Evolutionary conservation across 2,797 vertebrate species (phyloP).

Genomic region (Tokudaia tokunoshimensis): DNA sequence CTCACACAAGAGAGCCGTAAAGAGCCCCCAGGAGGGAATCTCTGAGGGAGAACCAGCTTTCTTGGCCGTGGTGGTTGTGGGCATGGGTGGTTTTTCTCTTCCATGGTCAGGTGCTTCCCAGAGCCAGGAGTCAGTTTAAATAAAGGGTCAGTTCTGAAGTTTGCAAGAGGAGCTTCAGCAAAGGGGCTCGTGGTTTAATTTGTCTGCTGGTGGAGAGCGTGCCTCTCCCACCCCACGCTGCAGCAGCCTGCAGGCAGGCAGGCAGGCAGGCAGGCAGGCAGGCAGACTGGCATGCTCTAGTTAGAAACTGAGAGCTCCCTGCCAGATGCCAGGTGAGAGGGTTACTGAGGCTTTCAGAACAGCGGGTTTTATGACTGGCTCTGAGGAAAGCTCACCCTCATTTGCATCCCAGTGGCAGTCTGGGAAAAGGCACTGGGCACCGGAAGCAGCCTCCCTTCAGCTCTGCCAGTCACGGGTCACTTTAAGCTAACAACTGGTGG

Average conservation of each 20-base stretch:
- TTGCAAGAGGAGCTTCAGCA: background rate
- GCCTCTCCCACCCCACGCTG: constrained; percentile 10
- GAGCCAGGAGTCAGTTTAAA: constrained; percentile 61
- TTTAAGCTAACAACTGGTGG: constrained; percentile 79
- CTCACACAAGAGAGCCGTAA: background rate
- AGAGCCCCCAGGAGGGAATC: background rate
- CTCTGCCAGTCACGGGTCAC: constrained; percentile 69
- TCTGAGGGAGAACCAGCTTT: background rate
- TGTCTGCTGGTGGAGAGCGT: constrained; percentile 12
- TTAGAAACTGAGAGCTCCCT: constrained; percentile 22
- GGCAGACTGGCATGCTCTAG: constrained; percentile 33
- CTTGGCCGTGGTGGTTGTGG: rapidly evolving
- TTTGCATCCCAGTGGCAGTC: constrained; percentile 64
- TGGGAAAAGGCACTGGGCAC: background rate
- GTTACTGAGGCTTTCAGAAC: constrained; percentile 77
- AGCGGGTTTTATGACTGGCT: constrained; percentile 77
- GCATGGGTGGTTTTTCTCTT: background rate
- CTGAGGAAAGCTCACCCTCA: constrained; percentile 70
- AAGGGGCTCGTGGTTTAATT: constrained; percentile 76
- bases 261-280: background rate
- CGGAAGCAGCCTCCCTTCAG: background rate
- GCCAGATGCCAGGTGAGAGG: constrained; percentile 83
- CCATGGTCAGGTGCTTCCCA: rapidly evolving
- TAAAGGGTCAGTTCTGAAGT: constrained; percentile 77
- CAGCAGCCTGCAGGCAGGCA: too few species aligned